phyloP scores from a whole-genome alignment of 1,140 invertebrate genomes.

The Papilio polyxenes region DNA sequence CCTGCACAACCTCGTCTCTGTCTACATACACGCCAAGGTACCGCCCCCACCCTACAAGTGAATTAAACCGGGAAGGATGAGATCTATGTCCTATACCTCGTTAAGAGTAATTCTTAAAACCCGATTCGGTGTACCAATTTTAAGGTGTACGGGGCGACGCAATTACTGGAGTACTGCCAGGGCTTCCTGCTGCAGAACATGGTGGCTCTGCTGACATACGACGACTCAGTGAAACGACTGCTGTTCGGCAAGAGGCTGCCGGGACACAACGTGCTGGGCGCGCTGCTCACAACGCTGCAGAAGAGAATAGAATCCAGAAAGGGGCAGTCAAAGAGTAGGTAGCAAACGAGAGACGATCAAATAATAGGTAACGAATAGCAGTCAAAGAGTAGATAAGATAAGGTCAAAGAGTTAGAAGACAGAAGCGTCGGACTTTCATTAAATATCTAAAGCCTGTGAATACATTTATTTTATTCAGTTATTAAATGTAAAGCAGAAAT shows the following conservation, averaged over 20 bases:
- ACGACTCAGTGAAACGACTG: constrained; percentile 93
- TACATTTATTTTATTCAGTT: neutral
- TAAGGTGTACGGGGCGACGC: constrained; percentile 92
- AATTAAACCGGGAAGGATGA: no score
- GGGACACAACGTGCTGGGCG: constrained; percentile 93
- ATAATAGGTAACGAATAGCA: constrained; percentile 60
- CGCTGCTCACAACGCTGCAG: constrained; percentile 89
- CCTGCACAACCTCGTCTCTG: constrained; percentile 93
- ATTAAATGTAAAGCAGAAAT: neutral
- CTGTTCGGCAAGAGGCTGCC: constrained; percentile 94
- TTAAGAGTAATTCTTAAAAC: no score
- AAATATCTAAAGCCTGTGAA: neutral
- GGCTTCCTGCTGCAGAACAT: constrained; percentile 95
- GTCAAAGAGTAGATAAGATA: constrained; percentile 64
- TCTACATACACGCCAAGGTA: constrained; percentile 96
- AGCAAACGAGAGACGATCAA: constrained; percentile 44
- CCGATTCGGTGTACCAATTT: neutral
- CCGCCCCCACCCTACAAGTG: neutral
- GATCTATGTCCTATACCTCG: neutral
- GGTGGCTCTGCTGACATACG: constrained; percentile 94
- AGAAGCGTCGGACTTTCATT: constrained; percentile 51
- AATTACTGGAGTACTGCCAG: constrained; percentile 94
- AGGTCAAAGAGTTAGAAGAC: constrained; percentile 45
- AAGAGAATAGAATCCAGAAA: constrained; percentile 86
- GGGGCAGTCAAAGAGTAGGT: constrained; percentile 68